These are phyloP conservation scores for Psettodes erumei DNA, from an alignment of 2,113 vertebrate species.

Conservation along the genomic window DNA sequence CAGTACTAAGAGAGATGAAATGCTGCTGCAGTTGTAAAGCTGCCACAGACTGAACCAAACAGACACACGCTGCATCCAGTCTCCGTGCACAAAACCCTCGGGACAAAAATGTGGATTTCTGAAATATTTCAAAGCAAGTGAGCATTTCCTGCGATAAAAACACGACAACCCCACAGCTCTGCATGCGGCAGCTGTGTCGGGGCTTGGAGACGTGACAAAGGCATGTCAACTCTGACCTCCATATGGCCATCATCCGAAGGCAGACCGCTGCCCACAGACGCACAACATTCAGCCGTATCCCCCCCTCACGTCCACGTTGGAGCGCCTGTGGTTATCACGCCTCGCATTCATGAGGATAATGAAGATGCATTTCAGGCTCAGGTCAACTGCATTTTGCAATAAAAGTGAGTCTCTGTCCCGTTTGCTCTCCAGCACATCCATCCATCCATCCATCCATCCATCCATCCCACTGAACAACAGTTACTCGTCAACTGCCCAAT, in stretches of 20 bases:
- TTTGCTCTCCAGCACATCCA: not conserved
- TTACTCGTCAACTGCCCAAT: not conserved
- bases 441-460: not conserved
- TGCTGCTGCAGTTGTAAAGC: not conserved
- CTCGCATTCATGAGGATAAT: too few species aligned
- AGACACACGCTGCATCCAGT: not conserved
- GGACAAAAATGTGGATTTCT: not conserved
- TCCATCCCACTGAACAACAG: not conserved
- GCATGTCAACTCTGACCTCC: constrained; percentile 53
- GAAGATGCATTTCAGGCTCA: rapidly evolving
- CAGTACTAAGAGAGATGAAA: not conserved
- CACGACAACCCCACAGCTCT: not conserved
- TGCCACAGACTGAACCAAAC: not conserved
- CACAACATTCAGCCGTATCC: not conserved
- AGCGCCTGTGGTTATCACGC: too few species aligned
- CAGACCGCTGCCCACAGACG: constrained; percentile 2
- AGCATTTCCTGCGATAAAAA: not conserved
- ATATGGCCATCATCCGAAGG: constrained; percentile 14
- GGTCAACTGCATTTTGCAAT: not conserved
- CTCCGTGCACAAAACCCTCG: not conserved
- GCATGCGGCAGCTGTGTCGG: not conserved
- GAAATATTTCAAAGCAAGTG: not conserved
- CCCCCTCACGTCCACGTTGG: not conserved
- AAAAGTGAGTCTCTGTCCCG: too few species aligned
- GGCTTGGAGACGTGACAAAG: constrained; percentile 1